A percentile compares a stretch with the other conserved stretches of the same genome.
These are phyloP conservation scores for Cichlasoma orientale DNA, from an alignment of 2,797 vertebrate genomes.

Conservation along the genomic window DNA sequence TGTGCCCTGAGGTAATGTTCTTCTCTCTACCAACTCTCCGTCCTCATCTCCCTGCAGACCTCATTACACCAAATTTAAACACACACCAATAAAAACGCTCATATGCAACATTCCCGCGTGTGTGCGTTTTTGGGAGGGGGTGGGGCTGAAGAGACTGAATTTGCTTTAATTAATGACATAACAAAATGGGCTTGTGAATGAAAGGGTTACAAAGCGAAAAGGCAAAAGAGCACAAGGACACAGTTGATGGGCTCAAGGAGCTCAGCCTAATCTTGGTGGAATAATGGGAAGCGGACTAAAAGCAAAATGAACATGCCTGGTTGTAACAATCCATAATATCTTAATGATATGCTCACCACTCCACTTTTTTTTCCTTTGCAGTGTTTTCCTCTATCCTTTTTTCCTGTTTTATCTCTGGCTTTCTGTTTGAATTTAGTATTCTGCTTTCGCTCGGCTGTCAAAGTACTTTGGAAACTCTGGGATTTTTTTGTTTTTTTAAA, in stretches of 20 bases:
- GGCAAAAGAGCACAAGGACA: neutral
- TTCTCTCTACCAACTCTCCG: conserved; percentile 84
- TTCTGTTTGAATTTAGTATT: too few species aligned
- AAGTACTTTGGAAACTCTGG: too few species aligned
- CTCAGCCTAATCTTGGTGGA: neutral
- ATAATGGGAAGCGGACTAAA: neutral
- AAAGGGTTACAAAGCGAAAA: conserved; percentile 72
- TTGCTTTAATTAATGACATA: conserved; percentile 91
- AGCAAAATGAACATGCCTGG: neutral
- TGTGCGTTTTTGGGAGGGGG: neutral
- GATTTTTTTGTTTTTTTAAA: neutral
- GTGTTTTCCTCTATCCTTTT: neutral
- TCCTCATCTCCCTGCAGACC: conserved; percentile 88
- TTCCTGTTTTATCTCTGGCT: too few species aligned
- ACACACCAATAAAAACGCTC: conserved; percentile 5
- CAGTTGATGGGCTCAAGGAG: neutral
- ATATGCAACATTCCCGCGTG: neutral
- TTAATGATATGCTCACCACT: too few species aligned
- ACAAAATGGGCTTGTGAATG: conserved; percentile 80
- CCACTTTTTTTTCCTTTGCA: rapidly evolving
- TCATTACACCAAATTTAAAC: conserved; percentile 89
- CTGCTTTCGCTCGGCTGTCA: too few species aligned
- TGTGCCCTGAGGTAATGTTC: conserved; percentile 87
- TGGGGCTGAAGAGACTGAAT: conserved; percentile 86
- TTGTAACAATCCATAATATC: too few species aligned